A percentile compares a stretch with the other conserved stretches of the same genome.
These are phyloP conservation scores for Prionace glauca DNA, from an alignment of 2,797 vertebrate genomes.

Conservation along the genomic window DNA sequence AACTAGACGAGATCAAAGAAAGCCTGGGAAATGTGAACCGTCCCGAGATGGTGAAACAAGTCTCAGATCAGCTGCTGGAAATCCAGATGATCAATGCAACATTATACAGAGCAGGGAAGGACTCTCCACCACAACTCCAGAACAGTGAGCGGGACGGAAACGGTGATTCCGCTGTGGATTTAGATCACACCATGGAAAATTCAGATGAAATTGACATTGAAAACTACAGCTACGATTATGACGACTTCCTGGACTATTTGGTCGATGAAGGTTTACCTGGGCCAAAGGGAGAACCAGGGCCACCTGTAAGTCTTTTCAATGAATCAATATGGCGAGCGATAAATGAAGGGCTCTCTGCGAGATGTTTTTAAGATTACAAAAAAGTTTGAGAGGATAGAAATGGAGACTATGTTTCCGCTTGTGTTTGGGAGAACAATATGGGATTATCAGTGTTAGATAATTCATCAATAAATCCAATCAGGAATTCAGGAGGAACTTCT, in stretches of 20 bases:
- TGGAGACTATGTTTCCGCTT: not conserved
- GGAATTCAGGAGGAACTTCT: not conserved
- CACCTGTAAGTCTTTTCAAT: constrained; percentile 70
- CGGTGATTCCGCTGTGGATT: constrained; percentile 47
- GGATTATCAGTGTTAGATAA: not conserved
- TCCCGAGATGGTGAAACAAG: constrained; percentile 40
- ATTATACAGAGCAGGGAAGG: constrained; percentile 56
- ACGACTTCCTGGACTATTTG: constrained; percentile 72
- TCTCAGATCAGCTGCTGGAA: constrained; percentile 51
- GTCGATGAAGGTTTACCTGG: constrained; percentile 73
- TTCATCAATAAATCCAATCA: not conserved
- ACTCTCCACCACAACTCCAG: constrained; percentile 53
- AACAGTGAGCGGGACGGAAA: constrained; percentile 59
- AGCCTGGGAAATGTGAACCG: constrained; percentile 52
- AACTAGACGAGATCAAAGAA: constrained; percentile 54
- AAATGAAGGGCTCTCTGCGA: not conserved
- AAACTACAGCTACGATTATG: constrained; percentile 78
- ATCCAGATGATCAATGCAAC: constrained; percentile 61
- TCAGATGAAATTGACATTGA: constrained; percentile 64
- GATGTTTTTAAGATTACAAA: not conserved
- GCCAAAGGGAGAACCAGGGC: constrained; percentile 89
- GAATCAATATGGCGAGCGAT: constrained; percentile 43
- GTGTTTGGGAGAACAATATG: not conserved
- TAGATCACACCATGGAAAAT: constrained; percentile 50
- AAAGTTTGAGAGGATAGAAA: not conserved